These are phyloP conservation scores for Papilio polyxenes DNA, from an alignment of 1,140 invertebrate species.

Conservation along the genomic window DNA sequence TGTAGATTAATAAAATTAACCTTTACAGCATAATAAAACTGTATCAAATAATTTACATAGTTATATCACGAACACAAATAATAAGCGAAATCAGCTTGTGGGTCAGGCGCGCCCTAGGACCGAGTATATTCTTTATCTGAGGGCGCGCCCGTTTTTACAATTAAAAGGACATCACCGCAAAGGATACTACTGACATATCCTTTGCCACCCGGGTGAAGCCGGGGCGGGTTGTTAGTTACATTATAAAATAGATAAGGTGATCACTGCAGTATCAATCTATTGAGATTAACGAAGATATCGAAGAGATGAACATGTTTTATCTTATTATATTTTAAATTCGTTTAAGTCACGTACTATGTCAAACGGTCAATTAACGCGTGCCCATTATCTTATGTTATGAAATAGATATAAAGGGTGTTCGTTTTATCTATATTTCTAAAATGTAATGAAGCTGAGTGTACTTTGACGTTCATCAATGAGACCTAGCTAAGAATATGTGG, in stretches of 20 bases:
- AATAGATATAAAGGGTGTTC: slow-evolving; percentile 32
- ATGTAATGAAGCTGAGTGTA: slow-evolving; percentile 10
- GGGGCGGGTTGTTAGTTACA: background rate
- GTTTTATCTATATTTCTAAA: slow-evolving; percentile 33
- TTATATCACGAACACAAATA: too few relatives aligned
- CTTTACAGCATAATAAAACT: too few relatives aligned
- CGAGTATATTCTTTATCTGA: too few relatives aligned
- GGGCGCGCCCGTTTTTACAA: too few relatives aligned
- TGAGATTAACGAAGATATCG: slow-evolving; percentile 14
- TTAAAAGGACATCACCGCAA: too few relatives aligned
- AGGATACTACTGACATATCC: too few relatives aligned
- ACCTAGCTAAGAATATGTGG: slow-evolving; percentile 50
- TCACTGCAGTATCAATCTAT: background rate
- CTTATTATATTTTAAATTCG: background rate
- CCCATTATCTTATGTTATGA: slow-evolving; percentile 35
- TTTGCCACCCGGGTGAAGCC: too few relatives aligned
- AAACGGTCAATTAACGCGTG: slow-evolving; percentile 31
- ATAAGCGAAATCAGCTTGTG: too few relatives aligned
- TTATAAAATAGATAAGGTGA: background rate
- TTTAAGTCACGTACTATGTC: slow-evolving; percentile 31
- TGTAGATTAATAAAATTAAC: too few relatives aligned
- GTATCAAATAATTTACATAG: too few relatives aligned
- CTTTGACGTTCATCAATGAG: slow-evolving; percentile 43
- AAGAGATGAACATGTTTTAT: slow-evolving; percentile 36
- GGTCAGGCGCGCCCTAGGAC: too few relatives aligned